Conservation (phyloP, 2,113 vertebrate species). For the Campylomormyrus numenius region DNA sequence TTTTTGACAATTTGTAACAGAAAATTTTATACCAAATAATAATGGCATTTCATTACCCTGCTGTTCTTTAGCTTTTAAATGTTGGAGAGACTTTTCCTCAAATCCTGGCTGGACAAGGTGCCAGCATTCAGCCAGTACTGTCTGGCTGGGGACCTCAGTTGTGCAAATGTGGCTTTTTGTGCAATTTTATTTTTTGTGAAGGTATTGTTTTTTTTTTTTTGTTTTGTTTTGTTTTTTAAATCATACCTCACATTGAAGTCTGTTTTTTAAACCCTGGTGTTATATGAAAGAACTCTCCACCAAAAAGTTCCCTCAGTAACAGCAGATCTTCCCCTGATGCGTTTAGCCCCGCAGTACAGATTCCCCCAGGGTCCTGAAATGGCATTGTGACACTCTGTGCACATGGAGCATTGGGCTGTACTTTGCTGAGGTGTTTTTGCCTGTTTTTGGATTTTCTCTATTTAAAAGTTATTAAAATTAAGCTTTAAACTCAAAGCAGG, state of each 20-base stretch:
- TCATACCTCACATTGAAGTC: conserved; percentile 32
- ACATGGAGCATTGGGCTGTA: conserved; percentile 4
- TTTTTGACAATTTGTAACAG: conserved; percentile 20
- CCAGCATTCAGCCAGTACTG: conserved; percentile 3
- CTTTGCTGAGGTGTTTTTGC: not conserved
- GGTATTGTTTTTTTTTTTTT: not conserved
- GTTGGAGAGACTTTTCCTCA: conserved; percentile 9
- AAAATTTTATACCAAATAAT: conserved; percentile 32
- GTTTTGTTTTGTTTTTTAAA: conserved; percentile 8
- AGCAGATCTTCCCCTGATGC: conserved; percentile 10
- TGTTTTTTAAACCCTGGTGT: conserved; percentile 23
- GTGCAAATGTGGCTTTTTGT: conserved; percentile 27
- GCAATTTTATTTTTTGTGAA: conserved; percentile 26
- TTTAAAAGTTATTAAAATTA: not conserved
- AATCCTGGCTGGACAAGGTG: not conserved
- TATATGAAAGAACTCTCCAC: conserved; percentile 31
- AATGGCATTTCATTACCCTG: not conserved
- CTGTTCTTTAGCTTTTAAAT: conserved; percentile 17
- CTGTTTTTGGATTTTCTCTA: conserved; percentile 1
- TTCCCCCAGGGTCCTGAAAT: not conserved
- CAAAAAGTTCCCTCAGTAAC: conserved; percentile 28
- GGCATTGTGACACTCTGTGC: conserved; percentile 3
- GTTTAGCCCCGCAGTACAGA: not conserved
- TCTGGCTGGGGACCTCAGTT: conserved; percentile 24
- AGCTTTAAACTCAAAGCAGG: conserved; percentile 8